Conservation (phyloP, 2,113 vertebrate species). For the Anser cygnoides region DNA sequence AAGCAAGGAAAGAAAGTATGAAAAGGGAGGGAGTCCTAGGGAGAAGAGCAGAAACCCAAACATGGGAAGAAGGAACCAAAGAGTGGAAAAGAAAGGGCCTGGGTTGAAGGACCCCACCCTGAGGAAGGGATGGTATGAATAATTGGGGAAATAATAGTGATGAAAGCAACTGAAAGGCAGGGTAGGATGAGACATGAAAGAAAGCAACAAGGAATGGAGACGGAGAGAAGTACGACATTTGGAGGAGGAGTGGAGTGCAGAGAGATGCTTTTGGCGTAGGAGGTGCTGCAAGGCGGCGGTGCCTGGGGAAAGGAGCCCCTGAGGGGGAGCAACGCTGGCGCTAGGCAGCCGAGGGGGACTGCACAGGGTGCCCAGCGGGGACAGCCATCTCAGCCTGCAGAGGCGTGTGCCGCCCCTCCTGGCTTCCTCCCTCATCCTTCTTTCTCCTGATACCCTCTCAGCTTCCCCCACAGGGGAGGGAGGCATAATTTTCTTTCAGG, state of each 20-base stretch:
- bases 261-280: not conserved
- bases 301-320: not conserved
- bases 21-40: not conserved
- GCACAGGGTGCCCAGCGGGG: not conserved
- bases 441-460: not conserved
- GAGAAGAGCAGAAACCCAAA: not conserved
- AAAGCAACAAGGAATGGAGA: not conserved
- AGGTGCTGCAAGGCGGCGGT: not conserved
- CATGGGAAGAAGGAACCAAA: not conserved
- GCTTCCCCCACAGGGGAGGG: not conserved
- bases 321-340: not conserved
- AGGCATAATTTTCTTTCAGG: not conserved
- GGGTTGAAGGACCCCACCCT: too few relatives aligned
- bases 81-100: not conserved
- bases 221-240: not conserved
- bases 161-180: not conserved
- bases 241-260: not conserved
- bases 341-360: not conserved
- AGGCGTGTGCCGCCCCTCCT: not conserved
- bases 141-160: not conserved
- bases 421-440: not conserved
- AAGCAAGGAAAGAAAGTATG: accelerated
- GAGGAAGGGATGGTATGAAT: not conserved
- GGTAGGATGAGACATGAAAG: not conserved
- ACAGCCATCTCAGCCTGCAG: not conserved